Percentiles rank a stretch among this genome's conserved stretches.
These are phyloP conservation scores for Thripadectes ignobilis DNA, from an alignment of 2,797 vertebrate species.

Conservation along the genomic window DNA sequence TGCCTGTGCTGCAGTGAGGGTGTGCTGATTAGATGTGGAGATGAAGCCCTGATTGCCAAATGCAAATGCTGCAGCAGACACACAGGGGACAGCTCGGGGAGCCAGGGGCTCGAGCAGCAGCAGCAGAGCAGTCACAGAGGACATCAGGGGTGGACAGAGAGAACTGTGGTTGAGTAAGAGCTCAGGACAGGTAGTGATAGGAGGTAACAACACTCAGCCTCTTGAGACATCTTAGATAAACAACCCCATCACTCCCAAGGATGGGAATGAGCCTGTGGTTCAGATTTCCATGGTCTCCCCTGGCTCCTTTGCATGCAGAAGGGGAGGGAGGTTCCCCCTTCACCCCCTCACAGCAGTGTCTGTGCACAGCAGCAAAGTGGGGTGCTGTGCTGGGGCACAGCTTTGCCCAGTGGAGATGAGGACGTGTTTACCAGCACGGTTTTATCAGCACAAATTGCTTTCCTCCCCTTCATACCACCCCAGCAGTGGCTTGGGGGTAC, in stretches of 20 bases:
- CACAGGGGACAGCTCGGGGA: not conserved
- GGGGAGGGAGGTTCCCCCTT: not conserved
- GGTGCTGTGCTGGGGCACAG: not conserved
- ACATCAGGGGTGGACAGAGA: not conserved
- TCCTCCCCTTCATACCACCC: not conserved
- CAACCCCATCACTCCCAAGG: not conserved
- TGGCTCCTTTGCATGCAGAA: not conserved
- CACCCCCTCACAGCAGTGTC: not conserved
- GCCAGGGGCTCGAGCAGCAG: not conserved
- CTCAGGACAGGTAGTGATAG: not conserved
- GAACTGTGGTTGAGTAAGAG: not conserved
- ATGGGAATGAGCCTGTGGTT: not conserved
- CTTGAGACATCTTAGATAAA: not conserved
- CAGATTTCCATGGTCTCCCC: not conserved
- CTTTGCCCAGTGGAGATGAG: not conserved
- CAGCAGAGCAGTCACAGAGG: not conserved
- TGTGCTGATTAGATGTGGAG: not conserved
- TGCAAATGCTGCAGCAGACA: not conserved
- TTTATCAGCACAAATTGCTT: not conserved
- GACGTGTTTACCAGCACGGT: accelerated
- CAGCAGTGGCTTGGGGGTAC: not conserved
- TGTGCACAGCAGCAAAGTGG: not conserved
- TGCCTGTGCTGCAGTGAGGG: accelerated
- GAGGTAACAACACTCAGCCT: not conserved
- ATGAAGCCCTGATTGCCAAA: not conserved